Conservation (phyloP, 2,113 vertebrate genomes). For the Agapornis roseicollis region DNA sequence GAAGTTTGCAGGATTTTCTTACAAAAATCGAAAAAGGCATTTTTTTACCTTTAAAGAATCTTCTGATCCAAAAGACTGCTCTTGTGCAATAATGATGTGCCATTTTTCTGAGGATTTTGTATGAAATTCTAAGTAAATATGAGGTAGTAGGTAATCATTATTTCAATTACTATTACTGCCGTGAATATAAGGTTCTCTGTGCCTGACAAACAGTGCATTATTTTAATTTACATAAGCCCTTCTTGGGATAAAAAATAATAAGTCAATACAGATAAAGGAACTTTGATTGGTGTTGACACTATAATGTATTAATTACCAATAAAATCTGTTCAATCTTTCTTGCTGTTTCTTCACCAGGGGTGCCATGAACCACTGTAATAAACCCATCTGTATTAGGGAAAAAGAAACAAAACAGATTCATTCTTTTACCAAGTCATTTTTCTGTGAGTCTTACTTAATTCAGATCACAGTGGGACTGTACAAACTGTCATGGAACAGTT, state of each 20-base stretch:
- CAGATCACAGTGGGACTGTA: not conserved
- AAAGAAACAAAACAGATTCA: not conserved
- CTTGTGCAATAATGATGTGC: not conserved
- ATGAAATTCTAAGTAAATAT: slow-evolving; percentile 8
- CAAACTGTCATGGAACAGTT: not conserved
- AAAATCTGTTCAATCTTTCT: not conserved
- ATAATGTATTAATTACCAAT: not conserved
- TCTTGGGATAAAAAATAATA: not conserved
- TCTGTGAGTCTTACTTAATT: not conserved
- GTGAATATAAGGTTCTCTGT: not conserved
- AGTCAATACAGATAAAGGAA: not conserved
- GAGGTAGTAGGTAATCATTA: not conserved
- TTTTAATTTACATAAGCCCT: not conserved
- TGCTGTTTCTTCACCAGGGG: not conserved
- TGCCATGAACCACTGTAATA: not conserved
- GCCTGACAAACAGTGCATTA: not conserved
- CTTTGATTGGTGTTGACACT: fast-evolving
- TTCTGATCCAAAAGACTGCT: not conserved
- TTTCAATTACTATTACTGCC: slow-evolving; percentile 25
- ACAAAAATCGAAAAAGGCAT: not conserved
- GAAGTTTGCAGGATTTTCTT: not conserved
- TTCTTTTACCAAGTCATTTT: not conserved
- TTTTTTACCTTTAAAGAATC: not conserved
- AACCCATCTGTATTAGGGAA: not conserved
- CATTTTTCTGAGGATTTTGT: not conserved